Base-by-base conservation (phyloP, 2,113 vertebrate species). In the Gallinago media region DNA sequence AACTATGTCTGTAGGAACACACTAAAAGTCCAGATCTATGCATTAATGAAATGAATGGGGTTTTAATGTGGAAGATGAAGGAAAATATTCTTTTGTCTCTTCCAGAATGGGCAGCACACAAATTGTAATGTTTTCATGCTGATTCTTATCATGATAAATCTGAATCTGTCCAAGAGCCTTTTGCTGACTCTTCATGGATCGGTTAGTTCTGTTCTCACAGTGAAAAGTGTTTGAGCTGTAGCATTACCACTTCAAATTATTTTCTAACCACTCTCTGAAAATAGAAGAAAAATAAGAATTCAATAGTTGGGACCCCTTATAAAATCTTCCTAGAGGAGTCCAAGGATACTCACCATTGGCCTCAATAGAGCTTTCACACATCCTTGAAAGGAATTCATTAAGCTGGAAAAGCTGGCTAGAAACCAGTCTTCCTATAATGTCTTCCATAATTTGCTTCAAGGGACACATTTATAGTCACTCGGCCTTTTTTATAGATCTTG, bases 361-460 rank as follows among this genome's bases (percentile, higher is more conserved):
- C 94, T 97, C 94, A 78, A 15, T 65, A 79, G 88, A 89, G 66
- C 82, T 94, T 96, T 96, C 90, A 76, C 79, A 88, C 56, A 62
- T 89, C 73, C 90, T 89, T 96, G 95, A 97, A 96, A 97, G 89
- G 89, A 92, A 96, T 92, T 94, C 61, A 88, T 95, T 88, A 96
- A 79, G 89, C 85, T 40, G 85, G 92, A 72, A 92, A 85, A 91
- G 85, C 97, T 96, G 92, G 95, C 92, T 94, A n/a, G 71, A 68
- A 87, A 95, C 70, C 21, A 66, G 66, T 58, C 86, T 82, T 96
- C 82, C 86, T 95, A 85, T 95, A 93, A 92, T 86, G 86, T 92
- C 94, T 95, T 94, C 95, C 76, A 67, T 92, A 95, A 95, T 96
- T 95, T 96, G 89, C 91, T 97, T 92, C 95, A 87, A 94, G 96